Conservation (phyloP, 2,113 vertebrate genomes). For the Larimichthys crocea region DNA sequence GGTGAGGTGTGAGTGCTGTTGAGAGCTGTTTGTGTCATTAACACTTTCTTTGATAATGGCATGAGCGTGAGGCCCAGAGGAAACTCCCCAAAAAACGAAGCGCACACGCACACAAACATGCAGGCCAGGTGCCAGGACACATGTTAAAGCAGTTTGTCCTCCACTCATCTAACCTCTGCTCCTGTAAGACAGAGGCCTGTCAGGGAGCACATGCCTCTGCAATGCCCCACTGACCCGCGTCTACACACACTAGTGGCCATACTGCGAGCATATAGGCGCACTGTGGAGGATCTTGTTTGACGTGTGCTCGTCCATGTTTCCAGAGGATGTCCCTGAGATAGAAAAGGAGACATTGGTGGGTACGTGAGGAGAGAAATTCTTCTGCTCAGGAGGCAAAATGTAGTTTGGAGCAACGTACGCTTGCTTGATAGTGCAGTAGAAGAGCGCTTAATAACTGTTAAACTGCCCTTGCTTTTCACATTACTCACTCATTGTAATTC, state of each 20-base stretch:
- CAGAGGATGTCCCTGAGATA: background rate
- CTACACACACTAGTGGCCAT: conserved; percentile 27
- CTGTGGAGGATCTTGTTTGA: background rate
- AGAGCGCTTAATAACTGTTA: conserved; percentile 80
- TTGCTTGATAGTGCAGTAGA: conserved; percentile 47
- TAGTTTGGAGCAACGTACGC: background rate
- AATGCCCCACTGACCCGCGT: conserved; percentile 78
- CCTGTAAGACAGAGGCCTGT: conserved; percentile 63
- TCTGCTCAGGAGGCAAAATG: background rate
- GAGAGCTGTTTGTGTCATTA: conserved; percentile 69
- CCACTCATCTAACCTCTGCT: conserved; percentile 76
- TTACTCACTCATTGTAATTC: conserved; percentile 80
- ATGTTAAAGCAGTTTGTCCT: conserved; percentile 78
- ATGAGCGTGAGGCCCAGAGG: conserved; percentile 39
- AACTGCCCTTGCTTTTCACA: conserved; percentile 83
- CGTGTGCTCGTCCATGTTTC: background rate
- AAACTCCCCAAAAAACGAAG: conserved; percentile 40
- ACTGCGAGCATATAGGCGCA: conserved; percentile 26
- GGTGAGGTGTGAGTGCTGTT: conserved; percentile 20
- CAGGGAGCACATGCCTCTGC: conserved; percentile 78
- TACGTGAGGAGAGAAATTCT: conserved; percentile 9
- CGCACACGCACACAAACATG: conserved; percentile 49
- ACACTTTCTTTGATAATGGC: conserved; percentile 61
- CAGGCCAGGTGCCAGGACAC: conserved; percentile 69
- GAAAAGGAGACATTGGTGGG: background rate